phyloP scores from a whole-genome alignment of 2,888 invertebrate species.

The Iphiclides podalirius region DNA sequence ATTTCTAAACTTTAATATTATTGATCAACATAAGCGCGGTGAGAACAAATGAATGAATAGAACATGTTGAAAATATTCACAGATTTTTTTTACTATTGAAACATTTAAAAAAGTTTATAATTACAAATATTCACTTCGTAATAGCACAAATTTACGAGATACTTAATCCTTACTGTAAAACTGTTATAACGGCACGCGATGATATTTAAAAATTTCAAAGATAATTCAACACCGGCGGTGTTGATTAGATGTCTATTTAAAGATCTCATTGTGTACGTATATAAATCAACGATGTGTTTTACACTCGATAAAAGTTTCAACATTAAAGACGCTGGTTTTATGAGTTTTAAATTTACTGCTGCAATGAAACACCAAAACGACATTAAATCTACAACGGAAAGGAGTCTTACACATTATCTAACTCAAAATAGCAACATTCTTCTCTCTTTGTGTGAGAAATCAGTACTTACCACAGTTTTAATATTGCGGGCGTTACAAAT shows the following conservation, averaged over 20 bases:
- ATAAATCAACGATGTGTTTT: constrained; percentile 6
- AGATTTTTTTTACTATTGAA: too few relatives aligned
- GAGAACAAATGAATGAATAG: too few relatives aligned
- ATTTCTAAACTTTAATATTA: too few relatives aligned
- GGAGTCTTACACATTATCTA: not conserved
- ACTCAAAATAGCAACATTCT: not conserved
- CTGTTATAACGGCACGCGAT: not conserved
- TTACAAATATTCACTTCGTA: too few relatives aligned
- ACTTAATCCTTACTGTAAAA: not conserved
- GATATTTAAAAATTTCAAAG: not conserved
- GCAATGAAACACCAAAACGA: constrained; percentile 1
- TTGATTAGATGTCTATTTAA: constrained; percentile 5
- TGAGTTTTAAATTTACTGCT: constrained; percentile 6
- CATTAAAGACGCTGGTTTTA: not conserved
- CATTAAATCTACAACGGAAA: not conserved
- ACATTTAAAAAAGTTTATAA: too few relatives aligned
- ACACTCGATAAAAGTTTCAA: constrained; percentile 1
- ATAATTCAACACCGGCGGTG: not conserved
- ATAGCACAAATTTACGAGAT: too few relatives aligned
- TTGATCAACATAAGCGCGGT: too few relatives aligned
- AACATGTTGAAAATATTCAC: too few relatives aligned
- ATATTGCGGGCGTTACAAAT: not conserved
- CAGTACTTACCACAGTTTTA: not conserved
- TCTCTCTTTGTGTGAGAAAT: not conserved
- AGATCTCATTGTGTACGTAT: constrained; percentile 1